Evolutionary conservation across 2,113 vertebrate species (phyloP).

Genomic region (Lophius piscatorius): DNA sequence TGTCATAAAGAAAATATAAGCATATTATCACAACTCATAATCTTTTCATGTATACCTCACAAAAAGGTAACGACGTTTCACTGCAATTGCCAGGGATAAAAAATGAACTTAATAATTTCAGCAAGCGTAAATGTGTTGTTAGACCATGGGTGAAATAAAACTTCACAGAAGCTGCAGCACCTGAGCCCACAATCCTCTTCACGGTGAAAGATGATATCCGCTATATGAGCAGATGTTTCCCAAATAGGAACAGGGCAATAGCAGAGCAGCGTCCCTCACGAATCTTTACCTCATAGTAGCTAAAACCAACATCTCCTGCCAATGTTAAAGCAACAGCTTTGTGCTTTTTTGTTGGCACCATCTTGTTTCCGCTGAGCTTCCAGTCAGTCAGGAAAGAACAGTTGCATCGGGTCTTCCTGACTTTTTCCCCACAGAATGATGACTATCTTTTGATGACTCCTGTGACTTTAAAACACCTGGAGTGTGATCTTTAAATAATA

Average conservation of each 20-base stretch:
- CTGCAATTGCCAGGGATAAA: not conserved
- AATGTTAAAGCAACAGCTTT: slow-evolving; percentile 8
- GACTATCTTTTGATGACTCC: slow-evolving; percentile 37
- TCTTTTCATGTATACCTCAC: not conserved
- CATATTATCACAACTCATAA: not conserved
- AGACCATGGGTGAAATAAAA: slow-evolving; percentile 22
- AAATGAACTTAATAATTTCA: not conserved
- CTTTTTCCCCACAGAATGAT: slow-evolving; percentile 13
- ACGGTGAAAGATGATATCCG: slow-evolving; percentile 42
- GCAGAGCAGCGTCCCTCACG: slow-evolving; percentile 21
- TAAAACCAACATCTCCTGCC: slow-evolving; percentile 3
- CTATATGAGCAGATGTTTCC: slow-evolving; percentile 19
- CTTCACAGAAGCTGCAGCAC: slow-evolving; percentile 26
- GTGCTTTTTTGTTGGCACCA: not conserved
- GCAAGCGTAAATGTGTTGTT: slow-evolving; percentile 30
- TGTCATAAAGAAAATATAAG: not conserved
- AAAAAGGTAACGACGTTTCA: not conserved
- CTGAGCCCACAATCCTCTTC: slow-evolving; percentile 7
- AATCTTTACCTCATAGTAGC: slow-evolving; percentile 11
- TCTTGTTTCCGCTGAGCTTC: not conserved
- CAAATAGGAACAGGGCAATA: slow-evolving; percentile 27
- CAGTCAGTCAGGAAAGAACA: not conserved
- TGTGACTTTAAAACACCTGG: slow-evolving; percentile 27
- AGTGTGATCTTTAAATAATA: slow-evolving; percentile 52
- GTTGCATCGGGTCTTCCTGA: slow-evolving; percentile 24